A percentile compares a stretch with the other conserved stretches of the same genome.
These are phyloP conservation scores for Drosophila phalerata DNA, from an alignment of 2,888 invertebrate genomes.

Conservation along the genomic window DNA sequence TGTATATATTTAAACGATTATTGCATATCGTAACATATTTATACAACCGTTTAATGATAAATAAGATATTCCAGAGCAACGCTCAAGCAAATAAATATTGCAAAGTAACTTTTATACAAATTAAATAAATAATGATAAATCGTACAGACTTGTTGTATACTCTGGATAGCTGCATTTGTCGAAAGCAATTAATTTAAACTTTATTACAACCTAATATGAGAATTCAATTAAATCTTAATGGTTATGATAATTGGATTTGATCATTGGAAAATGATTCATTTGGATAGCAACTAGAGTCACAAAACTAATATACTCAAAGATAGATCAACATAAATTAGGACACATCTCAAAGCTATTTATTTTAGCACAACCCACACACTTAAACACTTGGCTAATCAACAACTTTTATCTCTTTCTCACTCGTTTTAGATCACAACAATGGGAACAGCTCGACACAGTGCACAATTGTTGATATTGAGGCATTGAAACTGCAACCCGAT, in stretches of 20 bases:
- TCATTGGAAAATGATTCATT: background rate
- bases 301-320: background rate
- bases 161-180: background rate
- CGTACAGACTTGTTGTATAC: background rate
- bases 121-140: constrained; percentile 1
- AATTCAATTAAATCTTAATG: background rate
- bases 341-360: constrained; percentile 4
- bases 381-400: constrained; percentile 29
- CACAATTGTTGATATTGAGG: constrained; percentile 82
- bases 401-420: constrained; percentile 6
- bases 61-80: constrained; percentile 13
- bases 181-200: too few relatives aligned
- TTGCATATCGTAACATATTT: constrained; percentile 15
- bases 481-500: constrained; percentile 82
- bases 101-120: constrained; percentile 13
- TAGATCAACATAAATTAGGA: constrained; percentile 7
- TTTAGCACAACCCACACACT: background rate
- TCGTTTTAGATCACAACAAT: constrained; percentile 64
- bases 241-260: background rate
- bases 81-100: constrained; percentile 16
- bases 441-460: constrained; percentile 67
- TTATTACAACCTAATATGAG: background rate
- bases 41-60: constrained; percentile 12
- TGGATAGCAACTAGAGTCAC: too few relatives aligned
- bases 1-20: constrained; percentile 12